Conservation (phyloP, 2,888 invertebrate species). For the Torymus tubicola region DNA sequence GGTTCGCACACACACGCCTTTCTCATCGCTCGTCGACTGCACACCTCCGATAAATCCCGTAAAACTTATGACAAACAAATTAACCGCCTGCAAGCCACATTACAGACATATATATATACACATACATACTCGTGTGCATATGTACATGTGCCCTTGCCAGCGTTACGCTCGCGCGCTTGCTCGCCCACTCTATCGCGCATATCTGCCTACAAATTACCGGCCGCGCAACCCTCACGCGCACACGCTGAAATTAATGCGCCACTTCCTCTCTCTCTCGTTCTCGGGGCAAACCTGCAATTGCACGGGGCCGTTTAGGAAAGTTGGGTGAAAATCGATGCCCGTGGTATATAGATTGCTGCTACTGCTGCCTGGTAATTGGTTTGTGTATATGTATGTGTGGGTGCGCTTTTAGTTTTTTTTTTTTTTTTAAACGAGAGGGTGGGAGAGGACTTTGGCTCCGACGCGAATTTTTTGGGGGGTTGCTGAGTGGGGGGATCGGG, state of each 20-base stretch:
- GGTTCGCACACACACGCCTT: no score
- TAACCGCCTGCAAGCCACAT: conserved; percentile 64
- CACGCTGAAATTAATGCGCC: conserved; percentile 70
- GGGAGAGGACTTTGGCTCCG: neutral
- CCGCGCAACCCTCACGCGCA: conserved; percentile 65
- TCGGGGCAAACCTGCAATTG: conserved; percentile 37
- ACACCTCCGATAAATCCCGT: conserved; percentile 64
- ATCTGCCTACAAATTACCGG: conserved; percentile 71
- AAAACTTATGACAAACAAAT: conserved; percentile 73
- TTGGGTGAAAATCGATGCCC: conserved; percentile 44
- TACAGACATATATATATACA: conserved; percentile 63
- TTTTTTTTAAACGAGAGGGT: no score
- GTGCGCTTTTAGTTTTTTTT: conserved; percentile 20
- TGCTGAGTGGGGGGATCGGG: no score
- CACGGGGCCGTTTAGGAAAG: conserved; percentile 39
- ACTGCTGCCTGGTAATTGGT: conserved; percentile 30
- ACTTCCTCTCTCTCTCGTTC: conserved; percentile 67
- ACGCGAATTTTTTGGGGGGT: neutral
- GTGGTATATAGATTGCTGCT: neutral
- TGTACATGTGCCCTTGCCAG: no score
- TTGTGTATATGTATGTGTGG: conserved; percentile 2
- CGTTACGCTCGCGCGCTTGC: no score
- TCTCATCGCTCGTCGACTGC: no score
- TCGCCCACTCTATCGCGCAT: conserved; percentile 66
- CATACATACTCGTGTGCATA: no score